Evolutionary conservation across 2,888 invertebrate species (phyloP).

Genomic region (Thecophora atra): DNA sequence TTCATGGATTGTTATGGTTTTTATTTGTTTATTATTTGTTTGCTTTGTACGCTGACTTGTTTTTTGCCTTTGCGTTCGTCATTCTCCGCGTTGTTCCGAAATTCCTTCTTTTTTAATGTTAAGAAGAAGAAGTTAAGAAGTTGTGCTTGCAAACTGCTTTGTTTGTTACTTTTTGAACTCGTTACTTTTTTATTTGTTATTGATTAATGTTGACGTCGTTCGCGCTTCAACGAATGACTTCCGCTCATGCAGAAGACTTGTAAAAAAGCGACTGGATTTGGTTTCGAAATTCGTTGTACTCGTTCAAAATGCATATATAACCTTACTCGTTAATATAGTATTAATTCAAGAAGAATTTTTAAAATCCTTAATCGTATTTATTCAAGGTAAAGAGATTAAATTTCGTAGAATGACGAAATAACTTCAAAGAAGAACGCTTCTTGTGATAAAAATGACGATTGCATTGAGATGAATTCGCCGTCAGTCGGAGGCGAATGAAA

Average conservation of each 20-base stretch:
- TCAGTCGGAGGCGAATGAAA: no score
- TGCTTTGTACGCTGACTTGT: neutral
- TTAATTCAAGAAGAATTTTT: neutral
- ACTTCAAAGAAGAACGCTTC: no score
- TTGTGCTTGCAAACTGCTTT: no score
- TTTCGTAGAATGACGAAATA: no score
- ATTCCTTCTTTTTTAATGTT: neutral
- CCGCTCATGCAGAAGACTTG: constrained; percentile 9
- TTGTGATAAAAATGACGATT: no score
- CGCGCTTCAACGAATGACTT: neutral
- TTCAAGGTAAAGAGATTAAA: neutral
- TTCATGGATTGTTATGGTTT: neutral
- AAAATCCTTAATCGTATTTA: no score
- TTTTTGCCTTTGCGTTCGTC: neutral
- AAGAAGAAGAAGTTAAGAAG: no score
- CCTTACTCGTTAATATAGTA: neutral
- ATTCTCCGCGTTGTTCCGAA: neutral
- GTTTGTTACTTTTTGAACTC: neutral
- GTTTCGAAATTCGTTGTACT: neutral
- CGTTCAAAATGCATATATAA: neutral
- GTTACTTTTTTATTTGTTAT: constrained; percentile 9
- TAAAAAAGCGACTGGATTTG: constrained; percentile 7
- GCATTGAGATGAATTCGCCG: no score
- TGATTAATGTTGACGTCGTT: constrained; percentile 26
- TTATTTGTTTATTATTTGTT: neutral